Evolutionary conservation across 2,797 vertebrate genomes (phyloP).

Genomic region (Yasuhikotakia modesta): DNA sequence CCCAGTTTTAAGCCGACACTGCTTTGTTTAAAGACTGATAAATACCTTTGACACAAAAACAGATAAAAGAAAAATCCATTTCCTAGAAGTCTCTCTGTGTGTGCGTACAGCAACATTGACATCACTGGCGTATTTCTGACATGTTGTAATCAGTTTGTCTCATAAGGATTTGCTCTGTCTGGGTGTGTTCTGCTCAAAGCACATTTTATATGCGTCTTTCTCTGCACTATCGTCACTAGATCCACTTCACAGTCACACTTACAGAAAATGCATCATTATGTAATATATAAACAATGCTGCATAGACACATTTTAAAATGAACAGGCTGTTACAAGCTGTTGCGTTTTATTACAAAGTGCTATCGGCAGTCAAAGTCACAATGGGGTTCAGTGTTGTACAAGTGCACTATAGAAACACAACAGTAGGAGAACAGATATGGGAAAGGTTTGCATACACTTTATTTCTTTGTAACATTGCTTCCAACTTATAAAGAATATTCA

Average conservation of each 20-base stretch:
- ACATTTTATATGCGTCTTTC: slow-evolving; percentile 23
- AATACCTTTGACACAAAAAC: slow-evolving; percentile 13
- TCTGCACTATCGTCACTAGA: not conserved
- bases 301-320: not conserved
- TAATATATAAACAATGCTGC: not conserved
- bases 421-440: not conserved
- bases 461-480: slow-evolving; percentile 54
- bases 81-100: not conserved
- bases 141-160: slow-evolving; percentile 19
- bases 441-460: slow-evolving; percentile 57
- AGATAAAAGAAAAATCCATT: slow-evolving; percentile 21
- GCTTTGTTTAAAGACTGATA: slow-evolving; percentile 2
- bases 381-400: not conserved
- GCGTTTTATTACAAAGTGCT: not conserved
- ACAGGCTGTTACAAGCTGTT: not conserved
- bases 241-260: not conserved
- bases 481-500: slow-evolving; percentile 55
- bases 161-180: slow-evolving; percentile 10
- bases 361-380: not conserved
- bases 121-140: slow-evolving; percentile 43
- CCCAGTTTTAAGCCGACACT: slow-evolving; percentile 11
- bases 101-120: slow-evolving; percentile 16
- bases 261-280: not conserved
- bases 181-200: slow-evolving; percentile 40
- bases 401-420: not conserved